Percentiles rank a stretch among this genome's conserved stretches.
Conservation (phyloP, 53 echinoderm and acorn worm genomes). For the Henricia sp. region DNA sequence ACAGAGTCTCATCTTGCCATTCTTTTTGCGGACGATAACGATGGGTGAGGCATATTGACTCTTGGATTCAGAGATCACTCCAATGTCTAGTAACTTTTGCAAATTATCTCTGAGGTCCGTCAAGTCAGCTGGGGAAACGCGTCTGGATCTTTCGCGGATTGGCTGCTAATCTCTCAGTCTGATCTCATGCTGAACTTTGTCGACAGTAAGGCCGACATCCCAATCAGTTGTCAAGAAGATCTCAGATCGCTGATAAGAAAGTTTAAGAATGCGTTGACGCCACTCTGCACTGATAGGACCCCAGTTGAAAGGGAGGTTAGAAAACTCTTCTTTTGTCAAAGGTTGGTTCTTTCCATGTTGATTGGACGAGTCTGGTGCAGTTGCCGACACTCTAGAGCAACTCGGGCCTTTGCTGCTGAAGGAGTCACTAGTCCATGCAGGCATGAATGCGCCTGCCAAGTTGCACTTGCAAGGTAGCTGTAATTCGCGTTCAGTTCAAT, state of each 20-base stretch:
- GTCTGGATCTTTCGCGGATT: background rate
- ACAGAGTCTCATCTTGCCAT: conserved; percentile 31
- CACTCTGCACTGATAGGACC: conserved; percentile 18
- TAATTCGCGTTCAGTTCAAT: background rate
- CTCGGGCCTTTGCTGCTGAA: background rate
- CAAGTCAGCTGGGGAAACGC: conserved; percentile 10
- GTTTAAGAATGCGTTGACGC: background rate
- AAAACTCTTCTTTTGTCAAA: background rate
- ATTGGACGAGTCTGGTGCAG: background rate
- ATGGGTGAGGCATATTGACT: conserved; percentile 5
- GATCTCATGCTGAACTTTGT: conserved; percentile 42
- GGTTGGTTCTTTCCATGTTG: background rate
- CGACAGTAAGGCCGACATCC: background rate
- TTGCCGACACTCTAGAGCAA: background rate
- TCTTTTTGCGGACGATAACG: conserved; percentile 48
- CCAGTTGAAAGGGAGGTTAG: conserved; percentile 41
- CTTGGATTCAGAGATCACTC: conserved; percentile 1
- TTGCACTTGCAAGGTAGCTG: background rate
- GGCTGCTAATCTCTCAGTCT: background rate
- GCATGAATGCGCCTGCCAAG: background rate
- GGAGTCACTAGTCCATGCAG: background rate
- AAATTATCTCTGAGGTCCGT: conserved; percentile 5
- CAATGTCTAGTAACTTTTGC: conserved; percentile 4
- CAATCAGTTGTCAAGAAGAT: background rate
- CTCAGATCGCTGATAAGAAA: background rate